phyloP scores from a whole-genome alignment of 2,888 invertebrate species.

The Andrena chrysosceles region DNA sequence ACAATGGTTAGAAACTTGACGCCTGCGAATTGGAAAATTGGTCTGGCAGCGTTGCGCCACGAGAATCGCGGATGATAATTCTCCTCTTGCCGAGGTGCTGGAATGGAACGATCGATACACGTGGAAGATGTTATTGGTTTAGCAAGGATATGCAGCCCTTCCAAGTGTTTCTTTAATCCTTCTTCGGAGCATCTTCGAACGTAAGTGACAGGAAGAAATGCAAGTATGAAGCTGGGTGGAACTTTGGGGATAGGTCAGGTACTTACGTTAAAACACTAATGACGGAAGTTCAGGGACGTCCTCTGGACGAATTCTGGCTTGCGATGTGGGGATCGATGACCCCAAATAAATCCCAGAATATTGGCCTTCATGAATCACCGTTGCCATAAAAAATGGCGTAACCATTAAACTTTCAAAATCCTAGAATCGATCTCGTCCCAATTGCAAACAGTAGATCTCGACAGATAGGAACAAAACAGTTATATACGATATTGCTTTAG shows the following conservation, averaged over 20 bases:
- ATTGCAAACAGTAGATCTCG: no score
- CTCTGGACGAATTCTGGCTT: no score
- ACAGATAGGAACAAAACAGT: not conserved
- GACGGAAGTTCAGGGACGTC: no score
- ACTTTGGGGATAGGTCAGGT: not conserved
- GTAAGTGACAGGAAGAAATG: no score
- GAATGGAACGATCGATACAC: conserved; percentile 7
- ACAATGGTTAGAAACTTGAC: conserved; percentile 29
- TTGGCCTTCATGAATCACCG: no score
- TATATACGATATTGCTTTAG: not conserved
- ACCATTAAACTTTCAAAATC: no score
- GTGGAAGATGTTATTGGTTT: not conserved
- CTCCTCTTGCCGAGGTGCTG: not conserved
- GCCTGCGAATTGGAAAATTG: conserved; percentile 32
- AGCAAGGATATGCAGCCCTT: not conserved
- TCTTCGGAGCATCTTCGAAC: not conserved
- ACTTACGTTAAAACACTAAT: no score
- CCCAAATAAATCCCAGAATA: no score
- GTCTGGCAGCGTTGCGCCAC: conserved; percentile 4
- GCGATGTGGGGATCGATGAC: no score
- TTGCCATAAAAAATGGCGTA: no score
- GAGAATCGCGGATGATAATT: not conserved
- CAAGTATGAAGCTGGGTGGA: not conserved
- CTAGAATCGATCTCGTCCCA: no score
- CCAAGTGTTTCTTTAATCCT: not conserved